phyloP scores from a whole-genome alignment of 2,888 invertebrate genomes.

The Subacronicta megacephala region DNA sequence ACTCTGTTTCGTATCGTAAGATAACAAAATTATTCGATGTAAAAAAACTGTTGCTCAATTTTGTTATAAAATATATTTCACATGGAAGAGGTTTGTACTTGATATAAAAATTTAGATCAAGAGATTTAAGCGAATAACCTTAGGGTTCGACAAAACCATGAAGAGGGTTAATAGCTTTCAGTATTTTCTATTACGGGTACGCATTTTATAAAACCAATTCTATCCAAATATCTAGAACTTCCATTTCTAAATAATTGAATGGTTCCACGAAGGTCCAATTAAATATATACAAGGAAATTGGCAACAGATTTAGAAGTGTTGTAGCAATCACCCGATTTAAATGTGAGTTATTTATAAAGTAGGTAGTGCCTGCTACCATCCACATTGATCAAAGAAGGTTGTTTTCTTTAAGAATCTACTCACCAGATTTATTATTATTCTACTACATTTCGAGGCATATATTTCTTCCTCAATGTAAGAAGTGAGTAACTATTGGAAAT shows the following conservation, averaged over 20 bases:
- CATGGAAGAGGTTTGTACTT: too few relatives aligned
- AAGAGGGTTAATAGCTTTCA: constrained; percentile 17
- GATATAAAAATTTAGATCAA: background rate
- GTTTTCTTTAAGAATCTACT: too few relatives aligned
- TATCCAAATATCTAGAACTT: constrained; percentile 19
- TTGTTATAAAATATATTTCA: too few relatives aligned
- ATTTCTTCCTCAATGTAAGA: background rate
- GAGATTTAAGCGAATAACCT: background rate
- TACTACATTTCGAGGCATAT: background rate
- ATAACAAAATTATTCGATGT: too few relatives aligned
- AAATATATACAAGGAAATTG: background rate
- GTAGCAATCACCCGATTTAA: background rate
- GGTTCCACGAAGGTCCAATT: constrained; percentile 10
- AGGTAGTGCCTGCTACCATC: too few relatives aligned
- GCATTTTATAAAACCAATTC: constrained; percentile 25
- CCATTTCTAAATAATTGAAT: constrained; percentile 19
- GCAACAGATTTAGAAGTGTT: background rate
- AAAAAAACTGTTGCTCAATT: too few relatives aligned
- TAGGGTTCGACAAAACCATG: background rate
- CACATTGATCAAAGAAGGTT: too few relatives aligned
- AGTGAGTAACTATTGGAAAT: too few relatives aligned
- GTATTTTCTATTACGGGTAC: constrained; percentile 15
- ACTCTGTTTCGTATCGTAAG: too few relatives aligned
- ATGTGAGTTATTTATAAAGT: too few relatives aligned
- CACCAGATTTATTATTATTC: too few relatives aligned